A percentile compares a stretch with the other conserved stretches of the same genome.
Conservation (phyloP, 2,797 vertebrate species). For the Spheniscus humboldti region DNA sequence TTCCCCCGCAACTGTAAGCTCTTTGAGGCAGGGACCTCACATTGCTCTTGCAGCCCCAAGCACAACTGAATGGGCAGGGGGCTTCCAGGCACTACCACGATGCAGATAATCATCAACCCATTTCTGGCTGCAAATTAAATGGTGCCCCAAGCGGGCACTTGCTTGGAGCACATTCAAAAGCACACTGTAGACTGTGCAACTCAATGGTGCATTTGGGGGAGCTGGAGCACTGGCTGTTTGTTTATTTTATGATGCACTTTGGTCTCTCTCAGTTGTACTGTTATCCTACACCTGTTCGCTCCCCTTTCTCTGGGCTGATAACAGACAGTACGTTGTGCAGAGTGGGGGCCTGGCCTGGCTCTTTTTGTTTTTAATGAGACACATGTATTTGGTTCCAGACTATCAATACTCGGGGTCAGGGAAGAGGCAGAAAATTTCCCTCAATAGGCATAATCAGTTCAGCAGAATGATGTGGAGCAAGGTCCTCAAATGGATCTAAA, state of each 20-base stretch:
- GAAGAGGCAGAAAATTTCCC: constrained; percentile 14
- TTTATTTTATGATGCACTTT: constrained; percentile 62
- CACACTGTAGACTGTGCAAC: not conserved
- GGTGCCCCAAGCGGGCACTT: not conserved
- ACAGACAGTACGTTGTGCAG: not conserved
- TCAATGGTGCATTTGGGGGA: constrained; percentile 12
- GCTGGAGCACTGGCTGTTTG: constrained; percentile 10
- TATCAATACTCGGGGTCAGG: not conserved
- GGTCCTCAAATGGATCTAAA: not conserved
- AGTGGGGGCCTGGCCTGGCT: not conserved
- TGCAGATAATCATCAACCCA: not conserved
- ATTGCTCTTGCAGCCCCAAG: not conserved
- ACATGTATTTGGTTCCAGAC: not conserved
- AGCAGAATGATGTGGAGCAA: not conserved
- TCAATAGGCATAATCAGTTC: not conserved
- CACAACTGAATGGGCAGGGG: fast-evolving
- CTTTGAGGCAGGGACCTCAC: not conserved
- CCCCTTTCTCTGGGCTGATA: constrained; percentile 22
- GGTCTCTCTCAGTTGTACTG: constrained; percentile 56
- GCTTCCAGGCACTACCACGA: not conserved
- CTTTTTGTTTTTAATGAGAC: not conserved
- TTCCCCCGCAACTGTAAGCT: not conserved
- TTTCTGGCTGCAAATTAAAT: not conserved
- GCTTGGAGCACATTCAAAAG: not conserved
- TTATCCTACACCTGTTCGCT: constrained; percentile 58